A percentile compares a stretch with the other conserved stretches of the same genome.
These are phyloP conservation scores for Rhinolophus ferrumequinum DNA, from an alignment of 2,113 vertebrate genomes.

Conservation along the genomic window DNA sequence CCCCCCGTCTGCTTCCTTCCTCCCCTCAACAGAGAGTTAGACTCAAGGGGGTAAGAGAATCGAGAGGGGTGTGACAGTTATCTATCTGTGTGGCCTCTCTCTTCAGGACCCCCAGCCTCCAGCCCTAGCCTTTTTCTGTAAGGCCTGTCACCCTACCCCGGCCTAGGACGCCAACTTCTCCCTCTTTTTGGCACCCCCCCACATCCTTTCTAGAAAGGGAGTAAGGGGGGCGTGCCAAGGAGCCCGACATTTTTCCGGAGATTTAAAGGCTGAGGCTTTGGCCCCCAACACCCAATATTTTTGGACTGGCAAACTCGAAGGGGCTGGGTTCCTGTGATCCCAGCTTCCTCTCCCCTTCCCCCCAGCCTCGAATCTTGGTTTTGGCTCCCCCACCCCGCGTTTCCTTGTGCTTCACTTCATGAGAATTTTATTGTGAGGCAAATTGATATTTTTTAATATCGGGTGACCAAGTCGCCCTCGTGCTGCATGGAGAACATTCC, in stretches of 20 bases:
- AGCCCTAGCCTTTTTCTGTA: slow-evolving; percentile 10
- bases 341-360: not conserved
- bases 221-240: not conserved
- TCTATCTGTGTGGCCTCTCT: not conserved
- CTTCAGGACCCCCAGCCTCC: not conserved
- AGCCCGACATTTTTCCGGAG: not conserved
- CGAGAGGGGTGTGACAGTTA: not conserved
- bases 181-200: not conserved
- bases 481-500: slow-evolving; percentile 80
- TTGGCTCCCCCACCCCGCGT: not conserved
- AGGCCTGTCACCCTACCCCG: slow-evolving; percentile 1
- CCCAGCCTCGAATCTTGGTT: not conserved
- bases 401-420: slow-evolving; percentile 29
- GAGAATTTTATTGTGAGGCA: slow-evolving; percentile 53
- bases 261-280: slow-evolving; percentile 69
- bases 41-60: slow-evolving; percentile 30
- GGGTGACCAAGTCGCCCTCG: not conserved
- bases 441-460: slow-evolving; percentile 69
- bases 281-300: not conserved
- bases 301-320: not conserved
- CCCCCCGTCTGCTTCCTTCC: not conserved
- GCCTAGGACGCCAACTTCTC: slow-evolving; percentile 79
- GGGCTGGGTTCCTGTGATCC: not conserved
- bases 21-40: slow-evolving; percentile 13
- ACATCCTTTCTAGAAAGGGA: slow-evolving; percentile 11